phyloP scores from a whole-genome alignment of 2,113 vertebrate genomes.

The Cephalopterus ornatus region DNA sequence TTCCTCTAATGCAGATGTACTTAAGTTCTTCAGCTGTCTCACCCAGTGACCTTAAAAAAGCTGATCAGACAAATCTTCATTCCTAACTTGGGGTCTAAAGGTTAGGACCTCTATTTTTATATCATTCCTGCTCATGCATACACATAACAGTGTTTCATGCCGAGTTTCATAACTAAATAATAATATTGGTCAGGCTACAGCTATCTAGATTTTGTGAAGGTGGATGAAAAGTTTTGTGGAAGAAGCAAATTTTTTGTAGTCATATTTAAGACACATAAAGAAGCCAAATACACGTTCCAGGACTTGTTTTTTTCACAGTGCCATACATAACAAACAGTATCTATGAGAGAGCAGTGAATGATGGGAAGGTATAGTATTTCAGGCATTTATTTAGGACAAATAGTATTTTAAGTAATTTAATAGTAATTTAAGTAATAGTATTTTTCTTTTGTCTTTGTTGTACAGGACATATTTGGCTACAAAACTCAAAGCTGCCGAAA shows the following conservation, averaged over 20 bases:
- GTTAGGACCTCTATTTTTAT: not conserved
- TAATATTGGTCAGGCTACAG: not conserved
- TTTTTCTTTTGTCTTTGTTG: not conserved
- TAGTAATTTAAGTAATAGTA: not conserved
- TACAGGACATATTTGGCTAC: slow-evolving; percentile 80
- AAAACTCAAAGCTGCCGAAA: slow-evolving; percentile 56
- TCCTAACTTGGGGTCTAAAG: not conserved
- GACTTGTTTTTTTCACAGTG: not conserved
- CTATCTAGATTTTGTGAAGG: not conserved
- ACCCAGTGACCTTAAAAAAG: not conserved
- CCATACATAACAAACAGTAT: not conserved
- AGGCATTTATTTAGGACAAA: not conserved
- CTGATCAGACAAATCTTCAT: not conserved
- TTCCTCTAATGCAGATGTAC: no score
- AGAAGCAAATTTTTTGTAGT: not conserved
- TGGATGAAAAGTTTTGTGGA: not conserved
- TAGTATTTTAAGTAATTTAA: not conserved
- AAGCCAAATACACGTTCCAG: not conserved
- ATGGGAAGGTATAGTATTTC: not conserved
- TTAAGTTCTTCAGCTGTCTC: not conserved
- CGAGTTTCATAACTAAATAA: not conserved
- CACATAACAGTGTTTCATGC: not conserved
- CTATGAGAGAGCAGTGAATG: not conserved
- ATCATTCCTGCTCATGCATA: not conserved
- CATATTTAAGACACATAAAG: not conserved